A percentile compares a stretch with the other conserved stretches of the same genome.
These are phyloP conservation scores for Bursaphelenchus mucronatus DNA, from an alignment of 1,140 invertebrate species.

Conservation along the genomic window DNA sequence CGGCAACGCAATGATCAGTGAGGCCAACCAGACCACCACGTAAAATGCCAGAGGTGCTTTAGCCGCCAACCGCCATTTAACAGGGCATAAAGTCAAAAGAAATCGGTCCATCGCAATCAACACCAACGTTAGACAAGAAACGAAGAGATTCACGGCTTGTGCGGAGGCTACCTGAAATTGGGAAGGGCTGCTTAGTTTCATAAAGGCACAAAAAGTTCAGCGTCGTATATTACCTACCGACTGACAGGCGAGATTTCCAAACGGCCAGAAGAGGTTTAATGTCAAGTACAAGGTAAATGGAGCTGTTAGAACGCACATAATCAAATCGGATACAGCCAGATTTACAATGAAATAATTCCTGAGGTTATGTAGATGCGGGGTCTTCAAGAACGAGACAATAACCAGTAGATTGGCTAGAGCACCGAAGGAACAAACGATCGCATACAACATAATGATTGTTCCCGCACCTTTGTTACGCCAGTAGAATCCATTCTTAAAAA, in stretches of 20 bases:
- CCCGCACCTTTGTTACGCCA: slow-evolving; percentile 51
- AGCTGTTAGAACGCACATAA: slow-evolving; percentile 56
- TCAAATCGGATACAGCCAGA: slow-evolving; percentile 56
- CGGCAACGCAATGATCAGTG: slow-evolving; percentile 54
- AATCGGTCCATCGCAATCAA: slow-evolving; percentile 59
- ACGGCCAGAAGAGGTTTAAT: slow-evolving; percentile 60
- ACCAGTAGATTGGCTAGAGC: slow-evolving; percentile 57
- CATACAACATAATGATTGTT: slow-evolving; percentile 51
- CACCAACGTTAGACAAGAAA: slow-evolving; percentile 58
- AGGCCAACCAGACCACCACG: slow-evolving; percentile 53
- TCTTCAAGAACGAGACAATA: slow-evolving; percentile 48
- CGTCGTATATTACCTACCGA: slow-evolving; percentile 18
- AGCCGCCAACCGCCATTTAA: slow-evolving; percentile 56
- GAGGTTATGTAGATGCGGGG: slow-evolving; percentile 55
- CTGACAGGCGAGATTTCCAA: slow-evolving; percentile 54
- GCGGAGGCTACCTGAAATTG: slow-evolving; percentile 50
- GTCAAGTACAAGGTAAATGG: slow-evolving; percentile 56
- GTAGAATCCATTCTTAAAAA: slow-evolving; percentile 55
- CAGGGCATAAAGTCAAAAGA: slow-evolving; percentile 56
- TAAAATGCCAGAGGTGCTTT: slow-evolving; percentile 58
- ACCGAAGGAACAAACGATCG: slow-evolving; percentile 54
- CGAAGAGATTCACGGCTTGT: slow-evolving; percentile 60
- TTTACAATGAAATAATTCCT: slow-evolving; percentile 61
- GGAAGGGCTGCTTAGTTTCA: neutral
- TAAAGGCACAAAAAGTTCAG: slow-evolving; percentile 7